Conservation (phyloP, 2,797 vertebrate genomes). For the Adrianichthys oophorus region DNA sequence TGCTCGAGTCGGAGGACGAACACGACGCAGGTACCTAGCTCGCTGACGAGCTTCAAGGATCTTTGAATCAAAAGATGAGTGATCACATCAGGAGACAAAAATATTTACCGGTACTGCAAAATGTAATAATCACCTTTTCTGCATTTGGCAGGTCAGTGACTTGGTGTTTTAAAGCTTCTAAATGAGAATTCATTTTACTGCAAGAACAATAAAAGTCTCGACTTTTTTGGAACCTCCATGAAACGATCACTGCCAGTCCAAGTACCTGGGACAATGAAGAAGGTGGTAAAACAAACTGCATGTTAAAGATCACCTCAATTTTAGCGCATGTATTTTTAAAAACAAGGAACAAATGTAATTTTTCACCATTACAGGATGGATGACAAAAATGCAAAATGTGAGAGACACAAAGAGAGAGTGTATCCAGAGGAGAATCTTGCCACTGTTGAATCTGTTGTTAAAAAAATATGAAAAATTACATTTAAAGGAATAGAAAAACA, state of each 20-base stretch:
- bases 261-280: conserved; percentile 70
- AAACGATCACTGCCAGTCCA: conserved; percentile 62
- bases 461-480: conserved; percentile 7
- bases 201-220: conserved; percentile 47
- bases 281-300: not conserved
- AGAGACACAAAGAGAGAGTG: conserved; percentile 78
- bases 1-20: conserved; percentile 60
- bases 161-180: conserved; percentile 32
- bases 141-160: conserved; percentile 15
- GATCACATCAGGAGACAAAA: not conserved
- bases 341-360: not conserved
- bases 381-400: conserved; percentile 75
- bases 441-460: conserved; percentile 73
- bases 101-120: not conserved
- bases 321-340: not conserved
- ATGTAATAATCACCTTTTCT: conserved; percentile 67
- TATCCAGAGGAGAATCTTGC: conserved; percentile 74
- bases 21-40: conserved; percentile 74
- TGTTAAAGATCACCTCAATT: not conserved
- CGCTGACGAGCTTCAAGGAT: conserved; percentile 71
- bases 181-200: conserved; percentile 29
- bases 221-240: conserved; percentile 61
- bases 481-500: not conserved
- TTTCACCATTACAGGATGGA: conserved; percentile 80
- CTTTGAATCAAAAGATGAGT: conserved; percentile 57